Conservation (phyloP, 2,888 invertebrate species). For the Catocala sponsa region DNA sequence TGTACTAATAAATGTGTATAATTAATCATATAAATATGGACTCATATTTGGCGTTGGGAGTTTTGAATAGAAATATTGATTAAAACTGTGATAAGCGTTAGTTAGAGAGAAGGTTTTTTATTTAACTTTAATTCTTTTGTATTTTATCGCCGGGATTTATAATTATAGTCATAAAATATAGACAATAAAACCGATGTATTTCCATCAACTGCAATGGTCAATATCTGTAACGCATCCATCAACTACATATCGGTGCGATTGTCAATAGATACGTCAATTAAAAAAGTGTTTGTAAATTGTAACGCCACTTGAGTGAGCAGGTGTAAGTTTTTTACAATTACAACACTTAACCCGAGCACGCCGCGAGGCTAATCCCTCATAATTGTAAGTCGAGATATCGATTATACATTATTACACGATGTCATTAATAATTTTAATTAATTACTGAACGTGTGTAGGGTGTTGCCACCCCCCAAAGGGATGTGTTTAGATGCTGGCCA, state of each 20-base stretch:
- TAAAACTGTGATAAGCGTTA: constrained; percentile 14
- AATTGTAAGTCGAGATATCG: constrained; percentile 68
- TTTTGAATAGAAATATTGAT: constrained; percentile 27
- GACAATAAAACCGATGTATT: too few relatives aligned
- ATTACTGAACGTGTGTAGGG: constrained; percentile 64
- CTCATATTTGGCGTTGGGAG: constrained; percentile 27
- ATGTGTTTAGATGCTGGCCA: constrained; percentile 57
- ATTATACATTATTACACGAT: constrained; percentile 80
- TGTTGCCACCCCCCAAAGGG: constrained; percentile 29
- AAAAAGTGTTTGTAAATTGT: too few relatives aligned
- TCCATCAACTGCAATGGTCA: too few relatives aligned
- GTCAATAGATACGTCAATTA: too few relatives aligned
- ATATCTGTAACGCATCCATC: too few relatives aligned
- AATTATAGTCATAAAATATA: too few relatives aligned
- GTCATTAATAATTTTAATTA: constrained; percentile 87
- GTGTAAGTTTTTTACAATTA: constrained; percentile 22
- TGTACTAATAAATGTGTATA: constrained; percentile 86
- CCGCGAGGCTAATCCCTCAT: constrained; percentile 43
- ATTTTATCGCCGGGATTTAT: too few relatives aligned
- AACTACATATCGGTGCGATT: too few relatives aligned
- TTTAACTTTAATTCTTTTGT: too few relatives aligned
- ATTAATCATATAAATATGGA: constrained; percentile 83
- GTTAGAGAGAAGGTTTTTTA: neutral
- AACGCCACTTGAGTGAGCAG: neutral
- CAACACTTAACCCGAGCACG: constrained; percentile 30